Evolutionary conservation across 1,140 invertebrate genomes (phyloP).

Genomic region (Ctenoplectra terminalis): DNA sequence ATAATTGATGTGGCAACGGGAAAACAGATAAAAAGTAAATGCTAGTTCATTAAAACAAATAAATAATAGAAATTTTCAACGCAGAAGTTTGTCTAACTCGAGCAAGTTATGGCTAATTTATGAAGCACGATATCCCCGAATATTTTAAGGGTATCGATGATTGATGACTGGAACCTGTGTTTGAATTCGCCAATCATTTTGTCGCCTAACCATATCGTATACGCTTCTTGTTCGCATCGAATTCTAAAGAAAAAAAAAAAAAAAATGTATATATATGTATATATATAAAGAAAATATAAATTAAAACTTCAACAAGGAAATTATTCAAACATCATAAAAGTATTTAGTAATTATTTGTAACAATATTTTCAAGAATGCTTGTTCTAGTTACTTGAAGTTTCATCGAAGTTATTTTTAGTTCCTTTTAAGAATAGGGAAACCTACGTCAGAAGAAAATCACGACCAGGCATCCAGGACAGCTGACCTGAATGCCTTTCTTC

Average conservation of each 20-base stretch:
- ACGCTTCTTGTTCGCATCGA: conserved; percentile 74
- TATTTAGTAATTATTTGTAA: conserved; percentile 17
- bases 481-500: conserved; percentile 80
- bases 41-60: not conserved
- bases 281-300: too few relatives aligned
- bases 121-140: conserved; percentile 78
- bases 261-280: too few relatives aligned
- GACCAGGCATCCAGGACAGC: conserved; percentile 79
- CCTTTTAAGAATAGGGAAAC: not conserved
- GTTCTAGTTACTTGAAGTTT: not conserved
- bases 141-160: conserved; percentile 76
- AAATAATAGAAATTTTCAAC: not conserved
- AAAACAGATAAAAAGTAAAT: not conserved
- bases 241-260: conserved; percentile 68
- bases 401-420: not conserved
- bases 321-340: not conserved
- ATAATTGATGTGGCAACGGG: not conserved
- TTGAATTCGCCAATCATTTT: conserved; percentile 80
- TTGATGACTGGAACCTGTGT: conserved; percentile 72
- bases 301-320: not conserved
- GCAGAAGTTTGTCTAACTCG: not conserved
- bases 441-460: conserved; percentile 80
- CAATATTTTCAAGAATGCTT: not conserved
- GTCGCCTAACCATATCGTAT: conserved; percentile 76
- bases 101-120: conserved; percentile 67